These are phyloP conservation scores for Cepaea hortensis DNA, from an alignment of 2,888 invertebrate genomes.

Conservation along the genomic window DNA sequence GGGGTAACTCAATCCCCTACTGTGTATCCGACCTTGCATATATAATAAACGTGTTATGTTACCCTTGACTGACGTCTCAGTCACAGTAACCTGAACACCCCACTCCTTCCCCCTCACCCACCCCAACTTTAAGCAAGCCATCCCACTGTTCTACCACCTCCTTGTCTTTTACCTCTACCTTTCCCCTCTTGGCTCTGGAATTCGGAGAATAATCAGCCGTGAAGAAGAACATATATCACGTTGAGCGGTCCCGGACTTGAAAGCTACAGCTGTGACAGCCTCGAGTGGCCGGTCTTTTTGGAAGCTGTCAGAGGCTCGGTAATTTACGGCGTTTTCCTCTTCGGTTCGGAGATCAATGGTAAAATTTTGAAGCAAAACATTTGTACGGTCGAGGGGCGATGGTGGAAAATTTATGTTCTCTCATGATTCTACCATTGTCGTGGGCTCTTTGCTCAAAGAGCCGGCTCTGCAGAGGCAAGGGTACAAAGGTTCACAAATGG, in stretches of 20 bases:
- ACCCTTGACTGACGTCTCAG: neutral
- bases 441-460: neutral
- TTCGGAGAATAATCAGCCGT: slow-evolving; percentile 35
- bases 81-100: neutral
- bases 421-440: slow-evolving; percentile 30
- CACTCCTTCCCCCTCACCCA: neutral
- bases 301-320: slow-evolving; percentile 34
- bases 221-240: slow-evolving; percentile 42
- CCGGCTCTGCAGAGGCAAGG: neutral
- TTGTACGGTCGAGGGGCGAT: slow-evolving; percentile 45
- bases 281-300: slow-evolving; percentile 38
- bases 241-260: slow-evolving; percentile 7
- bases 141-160: neutral
- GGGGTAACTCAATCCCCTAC: too few species aligned
- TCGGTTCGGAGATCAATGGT: slow-evolving; percentile 47
- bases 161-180: neutral
- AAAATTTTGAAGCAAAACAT: slow-evolving; percentile 47
- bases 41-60: too few species aligned
- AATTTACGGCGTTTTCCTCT: slow-evolving; percentile 48
- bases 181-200: slow-evolving; percentile 33
- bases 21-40: too few species aligned
- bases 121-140: too few species aligned
- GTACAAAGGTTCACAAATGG: slow-evolving; percentile 14
- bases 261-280: slow-evolving; percentile 36
- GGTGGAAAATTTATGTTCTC: slow-evolving; percentile 45